Conservation (phyloP, 2,888 invertebrate species). For the Nineta flava region DNA sequence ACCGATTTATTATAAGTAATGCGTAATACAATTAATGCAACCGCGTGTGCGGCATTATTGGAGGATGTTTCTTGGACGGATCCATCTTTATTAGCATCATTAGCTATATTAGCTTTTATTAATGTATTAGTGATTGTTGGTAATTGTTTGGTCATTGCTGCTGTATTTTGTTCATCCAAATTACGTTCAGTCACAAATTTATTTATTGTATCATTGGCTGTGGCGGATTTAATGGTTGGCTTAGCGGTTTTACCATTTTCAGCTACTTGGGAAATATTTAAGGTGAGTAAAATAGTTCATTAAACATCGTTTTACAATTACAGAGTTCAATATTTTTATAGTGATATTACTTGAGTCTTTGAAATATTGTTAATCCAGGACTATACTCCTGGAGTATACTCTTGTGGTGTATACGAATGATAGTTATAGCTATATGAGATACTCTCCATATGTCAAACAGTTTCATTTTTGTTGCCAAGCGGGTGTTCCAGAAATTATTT, state of each 20-base stretch:
- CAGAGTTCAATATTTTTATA: no score
- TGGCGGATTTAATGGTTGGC: slow-evolving; percentile 92
- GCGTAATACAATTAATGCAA: slow-evolving; percentile 62
- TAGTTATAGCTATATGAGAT: no score
- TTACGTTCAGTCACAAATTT: slow-evolving; percentile 90
- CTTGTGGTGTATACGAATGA: no score
- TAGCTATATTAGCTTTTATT: slow-evolving; percentile 65
- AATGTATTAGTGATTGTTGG: slow-evolving; percentile 80
- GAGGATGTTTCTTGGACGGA: slow-evolving; percentile 72
- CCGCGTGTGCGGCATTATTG: slow-evolving; percentile 65
- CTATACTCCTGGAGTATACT: no score
- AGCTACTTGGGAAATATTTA: slow-evolving; percentile 83
- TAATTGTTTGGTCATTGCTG: slow-evolving; percentile 83
- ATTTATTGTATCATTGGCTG: slow-evolving; percentile 92
- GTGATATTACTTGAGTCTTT: no score
- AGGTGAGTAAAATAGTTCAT: no score
- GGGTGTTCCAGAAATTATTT: no score
- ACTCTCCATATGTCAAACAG: no score
- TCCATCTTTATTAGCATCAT: slow-evolving; percentile 56
- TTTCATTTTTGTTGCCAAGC: no score
- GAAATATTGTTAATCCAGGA: no score
- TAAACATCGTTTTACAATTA: no score
- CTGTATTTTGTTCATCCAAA: slow-evolving; percentile 81
- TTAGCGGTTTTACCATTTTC: slow-evolving; percentile 91
- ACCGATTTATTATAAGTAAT: slow-evolving; percentile 25